Evolutionary conservation across 2,113 vertebrate species (phyloP).

Genomic region (Oryzias javanicus): DNA sequence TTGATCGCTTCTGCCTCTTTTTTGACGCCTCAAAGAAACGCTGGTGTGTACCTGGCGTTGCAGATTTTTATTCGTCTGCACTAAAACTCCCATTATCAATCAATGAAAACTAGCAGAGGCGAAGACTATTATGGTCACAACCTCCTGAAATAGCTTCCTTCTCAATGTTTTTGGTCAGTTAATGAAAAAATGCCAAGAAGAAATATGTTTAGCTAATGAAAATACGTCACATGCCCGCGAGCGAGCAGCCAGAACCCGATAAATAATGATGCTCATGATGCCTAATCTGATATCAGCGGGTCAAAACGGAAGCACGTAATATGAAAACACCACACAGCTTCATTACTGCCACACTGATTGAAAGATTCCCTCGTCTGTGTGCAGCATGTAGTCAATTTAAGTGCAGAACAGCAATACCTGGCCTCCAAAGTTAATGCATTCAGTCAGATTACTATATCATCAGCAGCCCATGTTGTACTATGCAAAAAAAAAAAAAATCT

Average conservation of each 20-base stretch:
- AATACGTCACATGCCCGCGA: conserved; percentile 12
- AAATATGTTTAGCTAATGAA: conserved; percentile 16
- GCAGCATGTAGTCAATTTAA: conserved; percentile 20
- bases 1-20: neutral
- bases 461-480: conserved; percentile 38
- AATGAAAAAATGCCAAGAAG: conserved; percentile 4
- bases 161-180: conserved; percentile 6
- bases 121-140: neutral
- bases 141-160: conserved; percentile 4
- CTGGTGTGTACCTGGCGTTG: neutral
- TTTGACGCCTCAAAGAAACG: neutral
- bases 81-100: neutral
- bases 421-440: conserved; percentile 25
- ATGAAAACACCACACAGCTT: conserved; percentile 14
- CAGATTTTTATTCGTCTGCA: neutral
- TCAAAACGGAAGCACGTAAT: conserved; percentile 32
- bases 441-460: conserved; percentile 35
- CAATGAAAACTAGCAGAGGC: neutral
- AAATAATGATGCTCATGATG: conserved; percentile 39
- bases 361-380: conserved; percentile 4
- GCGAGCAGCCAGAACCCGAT: conserved; percentile 23
- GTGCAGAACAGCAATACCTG: conserved; percentile 24
- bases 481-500: conserved; percentile 33
- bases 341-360: conserved; percentile 16
- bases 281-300: conserved; percentile 16